phyloP scores from a whole-genome alignment of 2,113 vertebrate species.

The Hemicordylus capensis region DNA sequence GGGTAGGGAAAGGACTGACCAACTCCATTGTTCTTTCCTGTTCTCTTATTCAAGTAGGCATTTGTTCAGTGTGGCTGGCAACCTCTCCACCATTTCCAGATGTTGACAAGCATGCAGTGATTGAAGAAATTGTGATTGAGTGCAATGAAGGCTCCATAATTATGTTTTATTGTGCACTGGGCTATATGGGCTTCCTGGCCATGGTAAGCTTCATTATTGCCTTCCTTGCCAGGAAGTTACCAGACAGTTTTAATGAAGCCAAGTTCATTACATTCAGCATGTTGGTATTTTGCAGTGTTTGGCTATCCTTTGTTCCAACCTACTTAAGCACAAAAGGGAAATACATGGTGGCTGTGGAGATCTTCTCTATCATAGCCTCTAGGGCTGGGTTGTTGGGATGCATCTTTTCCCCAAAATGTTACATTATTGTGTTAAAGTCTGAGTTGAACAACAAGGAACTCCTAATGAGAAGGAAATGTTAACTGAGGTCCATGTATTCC shows the following conservation, averaged over 20 bases:
- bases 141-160: background rate
- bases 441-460: background rate
- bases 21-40: background rate
- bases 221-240: background rate
- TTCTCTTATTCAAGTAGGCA: background rate
- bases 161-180: background rate
- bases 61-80: background rate
- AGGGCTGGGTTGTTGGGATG: background rate
- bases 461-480: background rate
- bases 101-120: background rate
- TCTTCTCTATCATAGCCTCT: background rate
- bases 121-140: background rate
- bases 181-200: background rate
- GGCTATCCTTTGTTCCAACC: constrained; percentile 2
- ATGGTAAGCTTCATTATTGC: background rate
- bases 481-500: background rate
- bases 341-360: background rate
- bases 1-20: background rate
- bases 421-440: background rate
- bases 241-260: background rate
- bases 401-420: constrained; percentile 1
- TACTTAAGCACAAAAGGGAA: background rate
- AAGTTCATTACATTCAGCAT: constrained; percentile 4
- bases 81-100: background rate
- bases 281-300: background rate